Conservation (phyloP, 1,140 invertebrate species). For the Drosophila lacertosa region DNA sequence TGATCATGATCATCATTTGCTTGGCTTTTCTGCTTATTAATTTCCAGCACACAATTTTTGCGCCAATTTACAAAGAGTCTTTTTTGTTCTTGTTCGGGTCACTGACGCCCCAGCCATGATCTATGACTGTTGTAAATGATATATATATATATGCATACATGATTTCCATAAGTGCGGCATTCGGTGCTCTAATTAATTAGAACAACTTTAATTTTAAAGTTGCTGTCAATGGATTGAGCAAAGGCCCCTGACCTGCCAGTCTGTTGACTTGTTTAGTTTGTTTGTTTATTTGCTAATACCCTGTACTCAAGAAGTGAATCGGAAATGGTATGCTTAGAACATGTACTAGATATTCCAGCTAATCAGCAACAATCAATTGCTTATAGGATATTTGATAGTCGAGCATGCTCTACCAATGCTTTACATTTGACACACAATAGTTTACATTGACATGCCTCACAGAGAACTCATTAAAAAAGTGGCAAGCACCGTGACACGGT, state of each 20-base stretch:
- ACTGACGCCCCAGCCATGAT: conserved; percentile 30
- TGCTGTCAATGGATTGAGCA: conserved; percentile 36
- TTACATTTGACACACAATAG: conserved; percentile 26
- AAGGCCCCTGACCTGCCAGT: conserved; percentile 54
- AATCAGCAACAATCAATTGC: background rate
- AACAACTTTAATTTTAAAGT: conserved; percentile 34
- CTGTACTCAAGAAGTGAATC: background rate
- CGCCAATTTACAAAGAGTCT: conserved; percentile 75
- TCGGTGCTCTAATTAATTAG: conserved; percentile 72
- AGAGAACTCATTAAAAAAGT: conserved; percentile 42
- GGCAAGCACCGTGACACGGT: conserved; percentile 38
- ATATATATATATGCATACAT: too few relatives aligned
- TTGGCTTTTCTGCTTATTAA: conserved; percentile 63
- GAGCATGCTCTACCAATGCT: background rate
- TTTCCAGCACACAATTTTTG: conserved; percentile 72
- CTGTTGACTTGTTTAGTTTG: conserved; percentile 10
- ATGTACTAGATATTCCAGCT: too few relatives aligned
- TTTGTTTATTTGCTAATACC: conserved; percentile 28
- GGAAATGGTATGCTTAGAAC: too few relatives aligned
- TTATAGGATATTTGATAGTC: background rate
- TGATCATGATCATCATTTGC: conserved; percentile 23
- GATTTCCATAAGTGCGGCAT: conserved; percentile 5
- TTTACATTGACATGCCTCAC: background rate
- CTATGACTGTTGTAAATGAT: conserved; percentile 2
- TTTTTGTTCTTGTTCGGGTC: conserved; percentile 60